Base-by-base conservation (phyloP, 2,888 invertebrate genomes). In the Uropetala carovei region DNA sequence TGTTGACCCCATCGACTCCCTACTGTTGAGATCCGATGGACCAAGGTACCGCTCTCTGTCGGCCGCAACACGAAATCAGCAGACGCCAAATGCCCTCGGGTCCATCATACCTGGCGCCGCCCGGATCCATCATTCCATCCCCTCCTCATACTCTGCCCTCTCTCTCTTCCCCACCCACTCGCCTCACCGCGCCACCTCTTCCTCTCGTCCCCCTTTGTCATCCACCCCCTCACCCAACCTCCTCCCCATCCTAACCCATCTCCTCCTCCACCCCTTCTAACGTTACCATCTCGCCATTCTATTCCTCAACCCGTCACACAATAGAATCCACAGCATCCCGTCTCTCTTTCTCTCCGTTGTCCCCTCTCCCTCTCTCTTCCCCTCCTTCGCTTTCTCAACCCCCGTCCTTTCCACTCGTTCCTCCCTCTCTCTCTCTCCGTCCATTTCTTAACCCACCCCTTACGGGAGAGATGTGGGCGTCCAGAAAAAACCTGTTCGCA, bases 401-500 rank as follows among this genome's bases (percentile, higher is more conserved):
- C 83, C 83, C 56, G 83, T 57, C 57, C 83, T 56, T 9, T 10
- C 18, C 83, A 27, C 82, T 4, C 27, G 22, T 14, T 27, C 13
- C 82, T 11, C 82, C 9, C 18, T 18, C 14, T 43, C 7, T 43
- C 13, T 43, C 43, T 16, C 56, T 56, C 18, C 82, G 30, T 82
- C 18, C 30, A 82, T 43, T 43, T 75, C 11, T 75, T n/a, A n/a
- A n/a, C 75, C 18, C 5, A 18, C 57, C 58, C 89, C 43, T 89
- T 22, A 22, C n/a, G 64, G 56, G 43, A 89, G 43, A 27, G 64
- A 68, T 27, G 89, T 27, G 89, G 43, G 18, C 43, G 43, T n/a
- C 18, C 64, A 56, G 89, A 64, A 89, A 89, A 89, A 89, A 89
- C 89, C 89, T 89, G 89, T 89, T 89, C 89, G 89, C 30, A 89